A percentile compares a stretch with the other conserved stretches of the same genome.
Conservation (phyloP, 2,113 vertebrate species). For the Seriola dumerili region DNA sequence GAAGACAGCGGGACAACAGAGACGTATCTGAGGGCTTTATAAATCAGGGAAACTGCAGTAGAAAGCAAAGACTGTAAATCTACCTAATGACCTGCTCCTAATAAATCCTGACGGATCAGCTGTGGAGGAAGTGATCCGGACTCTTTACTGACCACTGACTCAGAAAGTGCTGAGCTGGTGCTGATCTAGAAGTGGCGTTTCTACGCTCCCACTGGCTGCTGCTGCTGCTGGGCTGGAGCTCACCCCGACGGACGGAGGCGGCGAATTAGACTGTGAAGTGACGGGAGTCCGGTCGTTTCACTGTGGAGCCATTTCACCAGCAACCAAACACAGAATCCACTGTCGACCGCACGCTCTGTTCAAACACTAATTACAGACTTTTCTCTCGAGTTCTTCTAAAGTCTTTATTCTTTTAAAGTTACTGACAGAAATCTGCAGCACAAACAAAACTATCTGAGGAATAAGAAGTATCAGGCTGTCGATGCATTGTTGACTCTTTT, state of each 20-base stretch:
- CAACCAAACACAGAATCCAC: background rate
- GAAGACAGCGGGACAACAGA: background rate
- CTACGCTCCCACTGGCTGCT: constrained; percentile 14
- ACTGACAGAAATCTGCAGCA: no score
- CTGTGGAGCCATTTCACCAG: background rate
- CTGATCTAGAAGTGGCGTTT: constrained; percentile 58
- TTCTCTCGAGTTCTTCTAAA: no score
- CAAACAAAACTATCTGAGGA: no score
- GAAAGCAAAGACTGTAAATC: constrained; percentile 46
- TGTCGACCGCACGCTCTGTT: background rate
- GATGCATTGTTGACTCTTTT: no score
- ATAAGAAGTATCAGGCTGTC: no score
- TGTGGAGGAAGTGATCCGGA: constrained; percentile 48
- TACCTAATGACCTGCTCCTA: constrained; percentile 1
- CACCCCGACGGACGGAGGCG: no score
- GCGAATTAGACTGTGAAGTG: constrained; percentile 8
- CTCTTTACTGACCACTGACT: constrained; percentile 49
- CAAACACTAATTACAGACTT: background rate
- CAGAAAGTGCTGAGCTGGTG: constrained; percentile 75
- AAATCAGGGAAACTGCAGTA: constrained; percentile 8
- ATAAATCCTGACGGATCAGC: constrained; percentile 65
- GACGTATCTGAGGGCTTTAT: background rate
- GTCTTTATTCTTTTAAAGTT: no score
- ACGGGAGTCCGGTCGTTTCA: background rate
- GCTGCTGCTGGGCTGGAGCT: constrained; percentile 44